phyloP scores from a whole-genome alignment of 2,113 vertebrate genomes.

The Mastomys natalensis region DNA sequence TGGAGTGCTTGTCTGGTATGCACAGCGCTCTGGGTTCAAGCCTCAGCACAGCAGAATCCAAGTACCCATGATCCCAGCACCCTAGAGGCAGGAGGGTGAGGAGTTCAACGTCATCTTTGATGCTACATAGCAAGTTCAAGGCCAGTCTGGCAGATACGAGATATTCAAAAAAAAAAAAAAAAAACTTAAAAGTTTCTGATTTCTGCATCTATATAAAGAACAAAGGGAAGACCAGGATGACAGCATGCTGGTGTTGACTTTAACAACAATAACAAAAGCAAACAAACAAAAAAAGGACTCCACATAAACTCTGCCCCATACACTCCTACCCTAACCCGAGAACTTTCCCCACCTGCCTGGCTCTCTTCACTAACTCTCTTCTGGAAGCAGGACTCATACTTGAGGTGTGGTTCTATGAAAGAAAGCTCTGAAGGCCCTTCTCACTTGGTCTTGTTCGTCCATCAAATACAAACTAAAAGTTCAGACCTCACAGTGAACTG shows the following conservation, averaged over 20 bases:
- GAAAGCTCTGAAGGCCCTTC: neutral
- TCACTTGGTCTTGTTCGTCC: neutral
- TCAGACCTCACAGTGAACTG: neutral
- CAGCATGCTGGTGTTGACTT: too few relatives aligned
- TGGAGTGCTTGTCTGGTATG: neutral
- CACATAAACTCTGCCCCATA: accelerated
- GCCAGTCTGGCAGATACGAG: neutral
- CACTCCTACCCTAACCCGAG: neutral
- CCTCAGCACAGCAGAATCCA: neutral
- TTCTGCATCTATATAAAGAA: too few relatives aligned
- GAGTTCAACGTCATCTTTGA: neutral
- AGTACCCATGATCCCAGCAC: neutral
- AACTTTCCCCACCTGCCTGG: neutral
- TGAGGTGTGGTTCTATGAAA: neutral
- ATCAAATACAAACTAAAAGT: conserved; percentile 34
- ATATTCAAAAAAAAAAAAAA: neutral
- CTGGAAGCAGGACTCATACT: neutral
- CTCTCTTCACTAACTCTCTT: neutral
- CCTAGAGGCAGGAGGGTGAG: neutral
- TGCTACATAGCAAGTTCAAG: too few relatives aligned
- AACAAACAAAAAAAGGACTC: neutral
- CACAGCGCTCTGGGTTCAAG: neutral
- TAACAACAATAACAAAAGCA: neutral
- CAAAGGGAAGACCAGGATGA: neutral
- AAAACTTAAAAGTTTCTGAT: neutral